These are phyloP conservation scores for Euwallacea fornicatus DNA, from an alignment of 1,140 invertebrate genomes.

Conservation along the genomic window DNA sequence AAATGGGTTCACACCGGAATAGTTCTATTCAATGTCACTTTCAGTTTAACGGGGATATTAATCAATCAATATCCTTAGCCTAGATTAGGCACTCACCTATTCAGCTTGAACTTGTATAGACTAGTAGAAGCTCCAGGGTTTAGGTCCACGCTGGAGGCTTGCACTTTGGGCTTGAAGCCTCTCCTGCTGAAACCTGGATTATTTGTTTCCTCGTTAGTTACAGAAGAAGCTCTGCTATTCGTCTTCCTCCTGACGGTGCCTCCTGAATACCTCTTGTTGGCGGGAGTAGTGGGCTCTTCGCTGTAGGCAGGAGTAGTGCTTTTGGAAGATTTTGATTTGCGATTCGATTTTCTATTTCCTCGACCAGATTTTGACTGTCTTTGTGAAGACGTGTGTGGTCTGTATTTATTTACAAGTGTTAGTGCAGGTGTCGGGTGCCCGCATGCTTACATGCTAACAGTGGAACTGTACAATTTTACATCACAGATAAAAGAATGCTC, in stretches of 20 bases:
- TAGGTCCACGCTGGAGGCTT: conserved; percentile 59
- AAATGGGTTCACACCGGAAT: conserved; percentile 27
- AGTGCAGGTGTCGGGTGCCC: conserved; percentile 42
- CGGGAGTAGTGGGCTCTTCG: conserved; percentile 58
- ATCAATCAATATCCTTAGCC: conserved; percentile 26
- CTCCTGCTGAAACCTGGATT: conserved; percentile 57
- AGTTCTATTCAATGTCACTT: conserved; percentile 20
- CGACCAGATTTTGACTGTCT: conserved; percentile 50
- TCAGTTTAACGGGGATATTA: conserved; percentile 21
- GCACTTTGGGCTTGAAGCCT: conserved; percentile 63
- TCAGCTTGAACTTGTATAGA: conserved; percentile 74
- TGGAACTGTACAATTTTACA: too few relatives aligned
- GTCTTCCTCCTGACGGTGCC: conserved; percentile 45
- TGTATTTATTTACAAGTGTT: conserved; percentile 55
- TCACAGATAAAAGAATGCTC: too few relatives aligned
- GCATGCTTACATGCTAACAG: conserved; percentile 33
- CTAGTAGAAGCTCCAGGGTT: conserved; percentile 57
- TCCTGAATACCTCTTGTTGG: conserved; percentile 51
- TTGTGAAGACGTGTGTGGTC: conserved; percentile 50
- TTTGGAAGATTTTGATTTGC: conserved; percentile 41
- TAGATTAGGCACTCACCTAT: conserved; percentile 56
- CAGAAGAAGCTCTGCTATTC: conserved; percentile 33
- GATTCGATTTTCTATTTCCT: conserved; percentile 52
- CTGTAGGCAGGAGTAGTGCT: conserved; percentile 62
- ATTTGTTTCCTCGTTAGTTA: conserved; percentile 43